phyloP scores from a whole-genome alignment of 2,797 vertebrate species.

The Leptoclinus maculatus region DNA sequence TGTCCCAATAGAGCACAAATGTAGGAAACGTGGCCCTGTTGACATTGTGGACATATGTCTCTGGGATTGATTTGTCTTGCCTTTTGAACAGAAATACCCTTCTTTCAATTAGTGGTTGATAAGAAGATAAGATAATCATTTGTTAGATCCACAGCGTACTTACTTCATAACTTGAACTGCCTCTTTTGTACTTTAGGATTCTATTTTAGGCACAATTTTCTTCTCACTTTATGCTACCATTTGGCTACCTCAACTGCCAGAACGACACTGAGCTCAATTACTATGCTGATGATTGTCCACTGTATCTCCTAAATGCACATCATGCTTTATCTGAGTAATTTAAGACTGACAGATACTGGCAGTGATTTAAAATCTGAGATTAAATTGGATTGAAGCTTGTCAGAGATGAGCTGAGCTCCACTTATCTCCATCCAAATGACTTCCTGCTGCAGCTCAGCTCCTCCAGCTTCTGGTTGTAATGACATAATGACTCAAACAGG shows the following conservation, averaged over 20 bases:
- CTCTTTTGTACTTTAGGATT: background rate
- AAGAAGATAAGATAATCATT: too few species aligned
- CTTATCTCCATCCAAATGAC: constrained; percentile 16
- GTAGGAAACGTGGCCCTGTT: background rate
- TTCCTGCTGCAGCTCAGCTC: constrained; percentile 10
- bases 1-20: background rate
- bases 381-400: constrained; percentile 15
- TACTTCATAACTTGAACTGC: background rate
- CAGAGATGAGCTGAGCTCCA: constrained; percentile 12
- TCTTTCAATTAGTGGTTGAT: background rate
- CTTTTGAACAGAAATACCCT: background rate
- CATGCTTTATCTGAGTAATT: background rate
- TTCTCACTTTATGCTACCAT: background rate
- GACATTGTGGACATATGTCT: background rate
- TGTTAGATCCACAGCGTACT: too few species aligned
- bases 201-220: background rate
- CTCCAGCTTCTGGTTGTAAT: constrained; percentile 4
- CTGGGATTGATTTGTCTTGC: background rate
- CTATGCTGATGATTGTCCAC: constrained; percentile 20
- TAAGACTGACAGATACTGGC: background rate
- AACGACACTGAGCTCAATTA: background rate
- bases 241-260: background rate
- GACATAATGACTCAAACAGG: constrained; percentile 13
- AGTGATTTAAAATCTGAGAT: constrained; percentile 11
- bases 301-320: constrained; percentile 13